Evolutionary conservation across 2,797 vertebrate species (phyloP).

Genomic region (Telmatherina bonti): DNA sequence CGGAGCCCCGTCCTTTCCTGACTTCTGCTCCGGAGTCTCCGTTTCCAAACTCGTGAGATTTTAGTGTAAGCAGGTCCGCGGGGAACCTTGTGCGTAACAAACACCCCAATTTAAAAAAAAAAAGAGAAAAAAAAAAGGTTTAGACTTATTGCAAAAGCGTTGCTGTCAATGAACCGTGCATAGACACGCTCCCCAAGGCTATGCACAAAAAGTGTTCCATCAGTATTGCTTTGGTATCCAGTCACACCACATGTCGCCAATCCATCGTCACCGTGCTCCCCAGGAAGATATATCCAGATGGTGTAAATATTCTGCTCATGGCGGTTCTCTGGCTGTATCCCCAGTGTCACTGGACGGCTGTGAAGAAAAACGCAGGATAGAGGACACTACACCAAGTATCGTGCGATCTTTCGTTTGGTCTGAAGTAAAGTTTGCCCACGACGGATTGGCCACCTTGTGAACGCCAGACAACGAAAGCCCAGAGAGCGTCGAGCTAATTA

Average conservation of each 20-base stretch:
- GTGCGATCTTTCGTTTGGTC: slow-evolving; percentile 16
- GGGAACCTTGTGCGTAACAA: slow-evolving; percentile 4
- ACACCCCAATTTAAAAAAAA: too few species aligned
- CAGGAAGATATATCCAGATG: slow-evolving; percentile 4
- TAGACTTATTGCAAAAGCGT: slow-evolving; percentile 4
- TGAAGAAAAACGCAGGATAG: slow-evolving; percentile 6
- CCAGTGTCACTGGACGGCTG: slow-evolving; percentile 1
- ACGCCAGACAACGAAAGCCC: slow-evolving; percentile 46
- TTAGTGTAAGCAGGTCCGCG: slow-evolving; percentile 31
- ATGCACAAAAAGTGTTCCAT: slow-evolving; percentile 19
- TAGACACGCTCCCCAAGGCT: slow-evolving; percentile 11
- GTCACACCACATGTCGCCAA: slow-evolving; percentile 37
- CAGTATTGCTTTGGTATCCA: slow-evolving; percentile 37
- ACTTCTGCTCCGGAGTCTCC: slow-evolving; percentile 51
- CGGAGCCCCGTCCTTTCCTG: slow-evolving; percentile 75
- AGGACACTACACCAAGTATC: neutral
- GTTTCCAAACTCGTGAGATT: slow-evolving; percentile 31
- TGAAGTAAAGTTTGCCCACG: slow-evolving; percentile 72
- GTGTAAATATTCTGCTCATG: slow-evolving; percentile 12
- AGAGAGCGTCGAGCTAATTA: slow-evolving; percentile 64
- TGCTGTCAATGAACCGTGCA: slow-evolving; percentile 4
- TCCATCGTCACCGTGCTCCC: slow-evolving; percentile 25
- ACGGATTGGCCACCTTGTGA: slow-evolving; percentile 29
- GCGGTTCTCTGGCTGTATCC: slow-evolving; percentile 2
- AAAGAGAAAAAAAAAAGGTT: slow-evolving; percentile 12